Evolutionary conservation across 1,140 invertebrate genomes (phyloP).

Genomic region (Drosophila kikkawai): DNA sequence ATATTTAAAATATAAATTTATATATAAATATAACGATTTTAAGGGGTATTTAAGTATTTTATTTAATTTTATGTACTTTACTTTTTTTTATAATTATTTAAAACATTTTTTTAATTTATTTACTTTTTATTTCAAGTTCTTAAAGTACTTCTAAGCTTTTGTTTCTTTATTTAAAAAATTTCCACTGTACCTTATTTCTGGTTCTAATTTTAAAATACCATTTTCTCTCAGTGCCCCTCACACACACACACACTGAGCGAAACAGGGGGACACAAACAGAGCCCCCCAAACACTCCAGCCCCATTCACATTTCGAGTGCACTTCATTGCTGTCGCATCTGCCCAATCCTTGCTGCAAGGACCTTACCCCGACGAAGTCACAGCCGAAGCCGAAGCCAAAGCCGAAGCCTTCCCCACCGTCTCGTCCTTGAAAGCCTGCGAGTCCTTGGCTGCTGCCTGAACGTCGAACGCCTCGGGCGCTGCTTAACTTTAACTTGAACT

Average conservation of each 20-base stretch:
- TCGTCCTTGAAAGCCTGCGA: constrained; percentile 12
- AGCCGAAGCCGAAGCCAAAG: background rate
- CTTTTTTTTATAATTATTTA: background rate
- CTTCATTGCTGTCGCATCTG: constrained; percentile 74
- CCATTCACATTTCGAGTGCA: constrained; percentile 71
- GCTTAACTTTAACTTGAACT: constrained; percentile 83
- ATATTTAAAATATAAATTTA: background rate
- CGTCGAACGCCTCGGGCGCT: constrained; percentile 64
- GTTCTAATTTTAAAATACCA: background rate
- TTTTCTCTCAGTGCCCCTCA: constrained; percentile 2
- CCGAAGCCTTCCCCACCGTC: no score
- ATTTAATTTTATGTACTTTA: background rate
- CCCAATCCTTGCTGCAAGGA: constrained; percentile 30
- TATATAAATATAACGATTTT: no score
- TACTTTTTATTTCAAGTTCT: background rate
- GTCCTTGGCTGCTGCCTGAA: constrained; percentile 28
- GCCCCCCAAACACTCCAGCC: constrained; percentile 38
- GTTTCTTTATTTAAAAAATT: background rate
- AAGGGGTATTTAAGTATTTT: background rate
- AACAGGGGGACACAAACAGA: constrained; percentile 38
- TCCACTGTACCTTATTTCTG: background rate
- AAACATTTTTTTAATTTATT: background rate
- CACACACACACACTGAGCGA: constrained; percentile 32
- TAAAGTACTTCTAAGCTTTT: background rate
- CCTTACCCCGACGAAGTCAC: background rate